These are phyloP conservation scores for Pelochelys cantorii DNA, from an alignment of 2,797 vertebrate genomes.

Conservation along the genomic window DNA sequence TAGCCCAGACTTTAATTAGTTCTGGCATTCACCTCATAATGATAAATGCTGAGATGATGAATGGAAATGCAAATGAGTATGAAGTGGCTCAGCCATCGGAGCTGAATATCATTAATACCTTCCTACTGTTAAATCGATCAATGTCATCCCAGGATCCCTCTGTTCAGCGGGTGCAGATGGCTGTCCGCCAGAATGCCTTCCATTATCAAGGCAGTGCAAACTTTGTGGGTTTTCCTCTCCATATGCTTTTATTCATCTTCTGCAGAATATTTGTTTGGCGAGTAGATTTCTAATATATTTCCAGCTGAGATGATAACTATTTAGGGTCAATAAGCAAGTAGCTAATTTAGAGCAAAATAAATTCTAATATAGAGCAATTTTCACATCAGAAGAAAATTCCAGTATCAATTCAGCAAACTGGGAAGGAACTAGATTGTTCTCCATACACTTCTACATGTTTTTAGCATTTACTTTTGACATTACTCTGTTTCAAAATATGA, in stretches of 20 bases:
- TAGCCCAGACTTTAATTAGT: conserved; percentile 98
- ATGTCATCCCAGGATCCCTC: conserved; percentile 89
- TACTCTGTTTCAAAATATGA: background rate
- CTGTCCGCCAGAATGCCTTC: conserved; percentile 80
- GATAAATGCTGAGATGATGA: conserved; percentile 97
- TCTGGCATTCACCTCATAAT: conserved; percentile 95
- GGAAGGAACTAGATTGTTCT: background rate
- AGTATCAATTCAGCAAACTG: conserved; percentile 1
- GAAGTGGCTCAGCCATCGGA: conserved; percentile 93
- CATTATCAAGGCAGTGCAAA: conserved; percentile 75
- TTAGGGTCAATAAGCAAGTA: conserved; percentile 83
- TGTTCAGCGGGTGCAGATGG: conserved; percentile 84
- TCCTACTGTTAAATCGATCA: conserved; percentile 96
- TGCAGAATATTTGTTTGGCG: conserved; percentile 85
- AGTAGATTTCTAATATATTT: conserved; percentile 83
- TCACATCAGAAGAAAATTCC: conserved; percentile 24
- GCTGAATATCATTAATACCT: conserved; percentile 96
- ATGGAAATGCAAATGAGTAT: conserved; percentile 97
- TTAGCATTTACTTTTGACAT: background rate
- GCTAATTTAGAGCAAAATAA: conserved; percentile 83
- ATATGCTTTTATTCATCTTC: conserved; percentile 83
- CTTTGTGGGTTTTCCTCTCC: conserved; percentile 79
- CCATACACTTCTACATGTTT: background rate
- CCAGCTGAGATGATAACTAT: conserved; percentile 85
- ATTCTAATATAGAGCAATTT: conserved; percentile 69